These are phyloP conservation scores for Microcaecilia unicolor DNA, from an alignment of 2,797 vertebrate species.

Conservation along the genomic window DNA sequence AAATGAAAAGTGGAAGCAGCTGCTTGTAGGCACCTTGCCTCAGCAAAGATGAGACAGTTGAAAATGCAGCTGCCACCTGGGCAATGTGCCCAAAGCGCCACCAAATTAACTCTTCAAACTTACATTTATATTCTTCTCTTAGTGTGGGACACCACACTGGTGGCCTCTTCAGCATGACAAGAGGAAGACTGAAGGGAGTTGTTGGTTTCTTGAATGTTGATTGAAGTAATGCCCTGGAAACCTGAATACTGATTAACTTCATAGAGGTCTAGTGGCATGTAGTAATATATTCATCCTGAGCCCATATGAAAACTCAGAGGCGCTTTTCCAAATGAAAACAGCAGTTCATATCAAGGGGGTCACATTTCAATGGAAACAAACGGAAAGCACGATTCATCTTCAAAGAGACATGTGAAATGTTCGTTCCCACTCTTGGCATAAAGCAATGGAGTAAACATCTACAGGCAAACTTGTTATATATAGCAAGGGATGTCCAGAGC, in stretches of 20 bases:
- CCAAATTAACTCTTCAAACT: slow-evolving; percentile 28
- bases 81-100: slow-evolving; percentile 12
- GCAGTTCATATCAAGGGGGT: no score
- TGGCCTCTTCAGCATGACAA: slow-evolving; percentile 9
- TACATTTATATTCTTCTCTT: slow-evolving; percentile 10
- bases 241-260: slow-evolving; percentile 4
- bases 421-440: no score
- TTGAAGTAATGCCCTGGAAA: slow-evolving; percentile 9
- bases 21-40: slow-evolving; percentile 24
- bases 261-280: background rate
- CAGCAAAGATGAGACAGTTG: slow-evolving; percentile 9
- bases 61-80: slow-evolving; percentile 31
- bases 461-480: no score
- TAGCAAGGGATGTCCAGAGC: no score
- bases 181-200: background rate
- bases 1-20: slow-evolving; percentile 23
- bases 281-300: background rate
- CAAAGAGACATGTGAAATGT: no score
- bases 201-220: background rate
- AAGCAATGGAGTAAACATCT: no score
- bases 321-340: no score
- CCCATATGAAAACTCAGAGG: background rate
- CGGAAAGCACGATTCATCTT: no score
- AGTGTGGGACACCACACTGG: background rate
- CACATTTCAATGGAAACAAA: no score